Conservation (phyloP, 2,113 vertebrate genomes). For the Harpagus bidentatus region DNA sequence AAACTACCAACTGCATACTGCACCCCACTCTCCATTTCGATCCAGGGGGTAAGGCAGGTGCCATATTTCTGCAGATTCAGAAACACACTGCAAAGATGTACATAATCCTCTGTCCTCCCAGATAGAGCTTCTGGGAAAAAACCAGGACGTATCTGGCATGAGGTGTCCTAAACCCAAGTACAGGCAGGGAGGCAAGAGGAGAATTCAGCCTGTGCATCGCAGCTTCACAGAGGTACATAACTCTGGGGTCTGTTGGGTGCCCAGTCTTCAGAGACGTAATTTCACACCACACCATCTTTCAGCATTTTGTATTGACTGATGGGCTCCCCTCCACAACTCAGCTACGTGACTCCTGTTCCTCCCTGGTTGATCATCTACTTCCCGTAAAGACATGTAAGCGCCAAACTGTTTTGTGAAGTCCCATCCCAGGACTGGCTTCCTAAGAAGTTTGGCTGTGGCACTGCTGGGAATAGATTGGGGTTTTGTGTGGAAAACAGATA, state of each 20-base stretch:
- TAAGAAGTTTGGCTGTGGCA: not conserved
- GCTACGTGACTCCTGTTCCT: not conserved
- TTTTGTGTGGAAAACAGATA: not conserved
- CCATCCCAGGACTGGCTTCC: not conserved
- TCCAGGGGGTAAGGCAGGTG: not conserved
- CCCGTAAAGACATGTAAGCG: not conserved
- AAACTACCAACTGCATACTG: not conserved
- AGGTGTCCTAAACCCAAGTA: not conserved
- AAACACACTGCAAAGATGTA: not conserved
- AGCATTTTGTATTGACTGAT: not conserved
- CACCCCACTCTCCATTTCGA: fast-evolving
- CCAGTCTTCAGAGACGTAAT: not conserved
- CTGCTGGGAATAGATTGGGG: not conserved
- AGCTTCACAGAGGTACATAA: not conserved
- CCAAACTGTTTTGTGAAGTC: not conserved
- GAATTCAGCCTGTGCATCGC: not conserved
- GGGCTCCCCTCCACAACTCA: not conserved
- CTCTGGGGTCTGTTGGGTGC: not conserved
- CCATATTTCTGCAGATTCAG: not conserved
- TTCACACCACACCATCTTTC: not conserved
- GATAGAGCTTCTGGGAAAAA: not conserved
- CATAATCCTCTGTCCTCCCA: not conserved
- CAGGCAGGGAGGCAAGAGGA: not conserved
- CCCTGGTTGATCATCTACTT: not conserved
- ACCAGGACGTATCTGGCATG: too few species aligned